Conservation (phyloP, 2,888 invertebrate species). For the Pristionchus japonicus region DNA sequence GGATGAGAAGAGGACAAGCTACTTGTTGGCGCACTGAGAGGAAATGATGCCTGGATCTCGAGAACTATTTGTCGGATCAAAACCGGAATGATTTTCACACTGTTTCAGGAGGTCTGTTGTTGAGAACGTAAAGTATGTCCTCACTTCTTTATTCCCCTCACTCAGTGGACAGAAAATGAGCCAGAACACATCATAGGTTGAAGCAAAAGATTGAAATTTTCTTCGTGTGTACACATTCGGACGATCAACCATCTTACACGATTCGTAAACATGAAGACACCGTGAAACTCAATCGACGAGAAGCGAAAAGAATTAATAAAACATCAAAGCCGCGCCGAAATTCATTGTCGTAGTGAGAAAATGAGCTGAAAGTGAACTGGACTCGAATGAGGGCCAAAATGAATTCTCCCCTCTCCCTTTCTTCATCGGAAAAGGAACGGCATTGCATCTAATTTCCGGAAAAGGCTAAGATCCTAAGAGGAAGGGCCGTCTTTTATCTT, state of each 20-base stretch:
- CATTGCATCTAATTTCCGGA: background rate
- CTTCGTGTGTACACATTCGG: no score
- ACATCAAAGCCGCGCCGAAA: background rate
- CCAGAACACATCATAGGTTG: no score
- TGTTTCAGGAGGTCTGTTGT: no score
- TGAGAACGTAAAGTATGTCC: no score
- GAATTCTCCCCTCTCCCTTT: background rate
- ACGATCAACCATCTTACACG: background rate
- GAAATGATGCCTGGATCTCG: background rate
- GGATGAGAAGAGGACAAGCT: background rate
- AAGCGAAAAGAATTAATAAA: background rate
- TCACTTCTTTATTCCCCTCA: no score
- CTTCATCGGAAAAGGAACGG: background rate
- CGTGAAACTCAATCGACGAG: background rate
- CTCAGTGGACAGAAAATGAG: no score
- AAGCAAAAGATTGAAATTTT: background rate
- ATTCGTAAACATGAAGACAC: background rate
- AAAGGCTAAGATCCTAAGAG: no score
- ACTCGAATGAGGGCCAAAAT: background rate
- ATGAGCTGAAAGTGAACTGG: background rate
- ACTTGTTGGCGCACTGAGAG: background rate
- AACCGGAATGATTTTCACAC: no score
- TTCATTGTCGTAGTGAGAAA: background rate
- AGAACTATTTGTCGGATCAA: background rate
- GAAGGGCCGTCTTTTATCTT: background rate